Percentiles rank a stretch among this genome's conserved stretches.
Conservation (phyloP, 1,140 invertebrate species). For the Phortica variegata region DNA sequence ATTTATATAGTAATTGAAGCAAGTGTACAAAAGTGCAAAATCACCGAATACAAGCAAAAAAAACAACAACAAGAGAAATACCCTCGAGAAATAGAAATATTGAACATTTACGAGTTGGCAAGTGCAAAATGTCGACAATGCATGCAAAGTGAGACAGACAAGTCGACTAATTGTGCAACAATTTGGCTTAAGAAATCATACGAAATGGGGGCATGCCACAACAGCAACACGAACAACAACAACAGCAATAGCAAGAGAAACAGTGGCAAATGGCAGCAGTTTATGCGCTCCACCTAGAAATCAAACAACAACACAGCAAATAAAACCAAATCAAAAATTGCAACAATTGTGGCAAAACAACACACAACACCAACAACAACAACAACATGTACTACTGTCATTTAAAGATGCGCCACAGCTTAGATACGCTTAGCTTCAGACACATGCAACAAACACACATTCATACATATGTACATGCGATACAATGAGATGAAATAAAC, state of each 20-base stretch:
- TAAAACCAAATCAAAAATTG: too few species aligned
- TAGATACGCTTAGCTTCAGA: too few species aligned
- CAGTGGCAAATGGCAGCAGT: neutral
- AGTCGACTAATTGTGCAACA: slow-evolving; percentile 24
- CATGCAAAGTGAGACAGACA: slow-evolving; percentile 29
- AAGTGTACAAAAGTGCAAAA: too few species aligned
- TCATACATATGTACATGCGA: neutral
- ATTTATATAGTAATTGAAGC: too few species aligned
- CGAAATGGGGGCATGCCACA: slow-evolving; percentile 14
- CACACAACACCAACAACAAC: neutral
- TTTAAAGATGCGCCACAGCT: too few species aligned
- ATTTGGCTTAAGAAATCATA: slow-evolving; percentile 26
- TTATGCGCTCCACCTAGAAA: too few species aligned
- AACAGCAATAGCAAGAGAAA: slow-evolving; percentile 1
- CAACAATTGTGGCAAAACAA: too few species aligned
- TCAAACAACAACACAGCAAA: too few species aligned
- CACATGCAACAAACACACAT: neutral
- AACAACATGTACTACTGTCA: neutral
- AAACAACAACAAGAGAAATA: too few species aligned
- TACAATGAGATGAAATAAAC: slow-evolving; percentile 39
- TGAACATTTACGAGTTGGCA: too few species aligned
- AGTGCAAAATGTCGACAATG: too few species aligned
- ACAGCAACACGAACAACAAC: slow-evolving; percentile 14
- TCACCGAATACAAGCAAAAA: too few species aligned
- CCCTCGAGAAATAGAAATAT: slow-evolving; percentile 36